Conservation (phyloP, 2,888 invertebrate species). For the Stictocephala bisonia region DNA sequence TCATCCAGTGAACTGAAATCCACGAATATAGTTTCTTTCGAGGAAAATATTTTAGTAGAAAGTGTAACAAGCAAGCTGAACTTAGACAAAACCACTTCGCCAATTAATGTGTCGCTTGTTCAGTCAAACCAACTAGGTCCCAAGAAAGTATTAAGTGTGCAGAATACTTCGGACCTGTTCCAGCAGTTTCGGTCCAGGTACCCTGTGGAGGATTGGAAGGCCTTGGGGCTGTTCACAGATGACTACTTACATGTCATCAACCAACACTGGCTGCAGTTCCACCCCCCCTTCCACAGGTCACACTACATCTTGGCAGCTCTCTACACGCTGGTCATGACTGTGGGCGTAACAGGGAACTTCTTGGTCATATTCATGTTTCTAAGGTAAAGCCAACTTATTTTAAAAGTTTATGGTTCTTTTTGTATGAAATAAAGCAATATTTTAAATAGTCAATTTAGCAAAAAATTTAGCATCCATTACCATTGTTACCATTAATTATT, state of each 20-base stretch:
- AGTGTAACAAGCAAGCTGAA: background rate
- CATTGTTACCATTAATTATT: too few species aligned
- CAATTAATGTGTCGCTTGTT: background rate
- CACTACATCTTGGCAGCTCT: constrained; percentile 73
- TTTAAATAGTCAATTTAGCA: too few species aligned
- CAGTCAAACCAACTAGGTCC: too few species aligned
- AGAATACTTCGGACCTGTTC: constrained; percentile 26
- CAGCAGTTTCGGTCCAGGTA: constrained; percentile 61
- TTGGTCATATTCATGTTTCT: constrained; percentile 79
- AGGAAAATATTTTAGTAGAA: background rate
- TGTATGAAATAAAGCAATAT: too few species aligned
- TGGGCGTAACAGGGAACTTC: constrained; percentile 78
- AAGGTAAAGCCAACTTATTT: constrained; percentile 67
- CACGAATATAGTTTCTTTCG: background rate
- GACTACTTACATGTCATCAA: constrained; percentile 73
- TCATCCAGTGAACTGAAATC: background rate
- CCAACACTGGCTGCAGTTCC: constrained; percentile 78
- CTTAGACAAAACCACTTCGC: background rate
- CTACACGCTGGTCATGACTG: constrained; percentile 72
- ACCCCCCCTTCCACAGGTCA: constrained; percentile 70
- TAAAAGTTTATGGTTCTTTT: too few species aligned
- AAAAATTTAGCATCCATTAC: too few species aligned
- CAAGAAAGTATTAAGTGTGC: too few species aligned
- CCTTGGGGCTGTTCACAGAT: constrained; percentile 70
- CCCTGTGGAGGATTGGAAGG: constrained; percentile 67